These are phyloP conservation scores for Oscheius onirici DNA, from an alignment of 2,888 invertebrate genomes.

Conservation along the genomic window DNA sequence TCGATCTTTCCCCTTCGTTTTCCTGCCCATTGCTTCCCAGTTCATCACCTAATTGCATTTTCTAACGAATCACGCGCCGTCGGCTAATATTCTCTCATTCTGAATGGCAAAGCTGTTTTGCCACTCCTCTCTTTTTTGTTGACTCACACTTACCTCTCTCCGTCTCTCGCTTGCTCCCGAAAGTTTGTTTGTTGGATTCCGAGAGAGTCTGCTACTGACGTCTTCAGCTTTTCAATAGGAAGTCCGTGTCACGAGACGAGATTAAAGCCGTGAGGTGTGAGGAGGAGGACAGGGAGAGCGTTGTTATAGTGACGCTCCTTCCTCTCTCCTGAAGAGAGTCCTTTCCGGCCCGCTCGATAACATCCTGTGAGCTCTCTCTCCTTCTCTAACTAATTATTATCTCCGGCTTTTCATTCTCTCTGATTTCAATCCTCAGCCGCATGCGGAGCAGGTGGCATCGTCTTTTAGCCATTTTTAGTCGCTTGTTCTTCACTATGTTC, in stretches of 20 bases:
- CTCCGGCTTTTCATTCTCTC: background rate
- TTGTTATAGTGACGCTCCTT: conserved; percentile 29
- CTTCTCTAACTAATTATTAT: no score
- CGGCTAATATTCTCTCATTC: no score
- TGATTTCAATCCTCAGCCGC: background rate
- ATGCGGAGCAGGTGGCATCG: no score
- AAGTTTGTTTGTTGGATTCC: background rate
- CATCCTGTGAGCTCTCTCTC: background rate
- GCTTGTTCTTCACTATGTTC: no score
- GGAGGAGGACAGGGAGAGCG: background rate
- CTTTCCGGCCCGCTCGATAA: background rate
- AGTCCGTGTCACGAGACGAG: background rate
- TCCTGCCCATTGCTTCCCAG: no score
- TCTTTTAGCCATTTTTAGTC: no score
- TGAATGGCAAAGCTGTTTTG: no score
- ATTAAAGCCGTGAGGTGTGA: background rate
- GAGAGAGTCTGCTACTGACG: background rate
- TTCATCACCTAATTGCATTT: no score
- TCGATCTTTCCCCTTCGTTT: no score
- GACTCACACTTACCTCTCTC: conserved; percentile 2
- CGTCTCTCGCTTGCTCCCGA: no score
- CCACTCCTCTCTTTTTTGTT: background rate
- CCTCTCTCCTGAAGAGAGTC: no score
- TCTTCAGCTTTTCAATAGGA: background rate
- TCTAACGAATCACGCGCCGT: no score